Evolutionary conservation across 2,888 invertebrate genomes (phyloP).

Genomic region (Andrena flavipes): DNA sequence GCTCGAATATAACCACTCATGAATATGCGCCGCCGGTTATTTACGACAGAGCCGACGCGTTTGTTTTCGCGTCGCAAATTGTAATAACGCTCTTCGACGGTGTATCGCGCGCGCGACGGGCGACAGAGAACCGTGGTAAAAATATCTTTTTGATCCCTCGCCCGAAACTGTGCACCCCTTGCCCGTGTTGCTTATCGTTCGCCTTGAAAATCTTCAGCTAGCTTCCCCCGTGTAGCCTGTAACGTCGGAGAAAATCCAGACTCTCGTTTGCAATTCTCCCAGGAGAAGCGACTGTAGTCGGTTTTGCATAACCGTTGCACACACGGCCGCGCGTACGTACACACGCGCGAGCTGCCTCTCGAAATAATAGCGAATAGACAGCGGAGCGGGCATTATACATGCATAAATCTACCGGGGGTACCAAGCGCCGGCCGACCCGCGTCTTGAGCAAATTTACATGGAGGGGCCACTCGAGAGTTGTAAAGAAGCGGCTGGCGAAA

Average conservation of each 20-base stretch:
- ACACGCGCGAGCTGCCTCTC: slow-evolving; percentile 1
- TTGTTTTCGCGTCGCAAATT: slow-evolving; percentile 12
- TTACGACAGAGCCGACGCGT: background rate
- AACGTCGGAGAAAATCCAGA: slow-evolving; percentile 55
- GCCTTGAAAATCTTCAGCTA: slow-evolving; percentile 7
- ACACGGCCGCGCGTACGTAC: background rate
- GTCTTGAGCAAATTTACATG: slow-evolving; percentile 41
- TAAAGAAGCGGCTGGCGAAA: background rate
- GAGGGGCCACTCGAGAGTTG: background rate
- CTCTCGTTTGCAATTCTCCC: slow-evolving; percentile 62
- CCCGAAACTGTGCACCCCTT: background rate
- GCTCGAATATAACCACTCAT: slow-evolving; percentile 23
- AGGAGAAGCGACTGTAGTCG: slow-evolving; percentile 24
- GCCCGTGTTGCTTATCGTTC: slow-evolving; percentile 14
- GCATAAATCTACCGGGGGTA: slow-evolving; percentile 59
- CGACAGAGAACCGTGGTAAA: background rate
- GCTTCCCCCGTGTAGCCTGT: background rate
- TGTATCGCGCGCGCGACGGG: background rate
- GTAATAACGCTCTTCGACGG: slow-evolving; percentile 5
- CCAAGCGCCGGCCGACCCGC: slow-evolving; percentile 23
- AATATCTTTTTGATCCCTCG: slow-evolving; percentile 1
- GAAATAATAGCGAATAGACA: slow-evolving; percentile 62
- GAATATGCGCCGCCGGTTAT: slow-evolving; percentile 11
- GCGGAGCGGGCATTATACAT: slow-evolving; percentile 53
- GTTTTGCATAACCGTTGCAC: slow-evolving; percentile 63